phyloP scores from a whole-genome alignment of 2,888 invertebrate species.

The Drosophila sordidula region DNA sequence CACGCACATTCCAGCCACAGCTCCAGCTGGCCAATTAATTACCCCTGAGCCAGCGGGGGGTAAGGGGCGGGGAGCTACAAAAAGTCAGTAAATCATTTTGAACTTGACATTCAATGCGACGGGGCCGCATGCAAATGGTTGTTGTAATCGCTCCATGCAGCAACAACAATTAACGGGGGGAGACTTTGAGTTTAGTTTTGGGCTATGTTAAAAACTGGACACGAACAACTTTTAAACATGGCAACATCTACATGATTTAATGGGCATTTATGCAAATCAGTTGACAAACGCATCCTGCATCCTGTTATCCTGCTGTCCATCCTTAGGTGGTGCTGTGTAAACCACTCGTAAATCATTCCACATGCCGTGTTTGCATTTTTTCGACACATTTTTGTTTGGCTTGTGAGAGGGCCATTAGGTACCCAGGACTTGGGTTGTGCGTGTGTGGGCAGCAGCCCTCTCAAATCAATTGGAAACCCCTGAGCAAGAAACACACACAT shows the following conservation, averaged over 20 bases:
- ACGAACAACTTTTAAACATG: conserved; percentile 47
- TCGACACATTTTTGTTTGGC: conserved; percentile 31
- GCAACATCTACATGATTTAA: conserved; percentile 66
- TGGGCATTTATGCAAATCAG: conserved; percentile 74
- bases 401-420: conserved; percentile 24
- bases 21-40: conserved; percentile 70
- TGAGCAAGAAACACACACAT: conserved; percentile 20
- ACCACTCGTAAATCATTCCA: conserved; percentile 68
- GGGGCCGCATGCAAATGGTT: conserved; percentile 38
- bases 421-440: conserved; percentile 4
- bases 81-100: conserved; percentile 74
- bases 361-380: conserved; percentile 45
- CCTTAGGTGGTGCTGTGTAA: conserved; percentile 7
- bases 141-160: conserved; percentile 58
- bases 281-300: conserved; percentile 39
- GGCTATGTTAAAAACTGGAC: conserved; percentile 51
- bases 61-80: conserved; percentile 8
- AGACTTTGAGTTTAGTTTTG: neutral
- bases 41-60: conserved; percentile 22
- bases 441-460: conserved; percentile 37
- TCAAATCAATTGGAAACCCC: conserved; percentile 42
- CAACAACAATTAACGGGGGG: conserved; percentile 47
- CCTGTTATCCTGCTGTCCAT: conserved; percentile 15
- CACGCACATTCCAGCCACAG: conserved; percentile 9
- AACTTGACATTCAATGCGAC: conserved; percentile 72